Evolutionary conservation across 2,888 invertebrate species (phyloP), one percentile per base, ranked within the genome.

Genomic region (Zygogramma bicolorata): DNA sequence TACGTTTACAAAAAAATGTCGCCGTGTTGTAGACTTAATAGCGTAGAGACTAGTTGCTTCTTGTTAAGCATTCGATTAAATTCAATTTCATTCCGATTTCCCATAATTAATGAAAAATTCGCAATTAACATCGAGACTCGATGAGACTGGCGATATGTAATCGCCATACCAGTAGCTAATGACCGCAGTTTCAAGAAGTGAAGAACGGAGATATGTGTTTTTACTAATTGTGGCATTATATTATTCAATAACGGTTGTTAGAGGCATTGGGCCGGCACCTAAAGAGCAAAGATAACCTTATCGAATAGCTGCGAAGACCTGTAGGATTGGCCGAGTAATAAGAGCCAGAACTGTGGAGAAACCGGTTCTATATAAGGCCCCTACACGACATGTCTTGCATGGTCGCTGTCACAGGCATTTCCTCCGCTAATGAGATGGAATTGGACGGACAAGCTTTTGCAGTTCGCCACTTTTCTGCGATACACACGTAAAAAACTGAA

Each of bases 401-500:
- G 75, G 83, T 82, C 82, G 85, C 86, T 86, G 87, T 87, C 87
- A 86, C 83, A 81, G 85, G 85, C 86, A 86, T 87, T 87, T 87
- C 85, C 85, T 84, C 83, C 86, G 85, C 87, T 87, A 87, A 87
- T 87, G 87, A 87, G 87, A 87, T 86, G 86, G 85, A 87, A 87
- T 87, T 86, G 87, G 86, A 86, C 83, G 85, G 86, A 87, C 87
- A 87, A 85, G 85, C 85, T 84, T 84, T 83, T 81, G 81, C 77
- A 75, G 79, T 77, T 79, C 77, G 80, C 81, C 81, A 82, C 80
- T 81, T 81, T 83, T 81, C 80, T 78, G 75, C 73, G 75, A 77
- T 76, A 77, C 75, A 71, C 77, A 75, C 73, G 59, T 75, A 79
- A 80, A 80, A 80, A 80, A 79, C 76, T 74, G 81, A 79, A 81